A percentile compares a stretch with the other conserved stretches of the same genome.
Conservation (phyloP, 2,113 vertebrate species). For the Urocynchramus pylzowi region DNA sequence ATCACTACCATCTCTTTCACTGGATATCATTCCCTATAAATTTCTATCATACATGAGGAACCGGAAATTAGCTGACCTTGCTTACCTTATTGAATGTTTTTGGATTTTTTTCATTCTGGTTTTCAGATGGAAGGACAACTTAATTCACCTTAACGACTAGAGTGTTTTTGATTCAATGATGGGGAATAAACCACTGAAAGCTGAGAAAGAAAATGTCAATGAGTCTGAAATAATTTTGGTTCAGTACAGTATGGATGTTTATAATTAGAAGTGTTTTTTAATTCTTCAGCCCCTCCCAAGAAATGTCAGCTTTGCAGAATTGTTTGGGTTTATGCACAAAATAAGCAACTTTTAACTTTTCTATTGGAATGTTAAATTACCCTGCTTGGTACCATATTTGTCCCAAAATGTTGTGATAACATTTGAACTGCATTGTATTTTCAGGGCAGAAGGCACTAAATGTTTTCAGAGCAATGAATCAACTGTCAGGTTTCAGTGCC, state of each 20-base stretch:
- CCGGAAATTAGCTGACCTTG: not conserved
- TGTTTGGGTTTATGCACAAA: not conserved
- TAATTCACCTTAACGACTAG: not conserved
- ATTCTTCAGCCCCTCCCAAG: not conserved
- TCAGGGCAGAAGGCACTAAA: not conserved
- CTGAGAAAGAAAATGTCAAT: not conserved
- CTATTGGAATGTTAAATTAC: not conserved
- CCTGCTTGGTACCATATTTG: not conserved
- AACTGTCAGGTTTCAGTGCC: not conserved
- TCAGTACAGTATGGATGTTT: not conserved
- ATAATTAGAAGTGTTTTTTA: not conserved
- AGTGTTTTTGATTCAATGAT: not conserved
- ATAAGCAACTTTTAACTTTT: not conserved
- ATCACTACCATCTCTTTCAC: not conserved
- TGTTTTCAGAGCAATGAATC: not conserved
- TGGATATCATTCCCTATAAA: not conserved
- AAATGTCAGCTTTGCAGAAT: not conserved
- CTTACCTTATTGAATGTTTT: not conserved
- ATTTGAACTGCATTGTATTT: not conserved
- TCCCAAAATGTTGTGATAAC: not conserved
- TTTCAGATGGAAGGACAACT: not conserved
- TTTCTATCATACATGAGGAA: not conserved
- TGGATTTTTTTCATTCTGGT: not conserved
- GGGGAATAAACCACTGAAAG: accelerated
- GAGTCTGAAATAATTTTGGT: not conserved